Conservation (phyloP, 1,140 invertebrate genomes). For the Asbolus verrucosus region DNA sequence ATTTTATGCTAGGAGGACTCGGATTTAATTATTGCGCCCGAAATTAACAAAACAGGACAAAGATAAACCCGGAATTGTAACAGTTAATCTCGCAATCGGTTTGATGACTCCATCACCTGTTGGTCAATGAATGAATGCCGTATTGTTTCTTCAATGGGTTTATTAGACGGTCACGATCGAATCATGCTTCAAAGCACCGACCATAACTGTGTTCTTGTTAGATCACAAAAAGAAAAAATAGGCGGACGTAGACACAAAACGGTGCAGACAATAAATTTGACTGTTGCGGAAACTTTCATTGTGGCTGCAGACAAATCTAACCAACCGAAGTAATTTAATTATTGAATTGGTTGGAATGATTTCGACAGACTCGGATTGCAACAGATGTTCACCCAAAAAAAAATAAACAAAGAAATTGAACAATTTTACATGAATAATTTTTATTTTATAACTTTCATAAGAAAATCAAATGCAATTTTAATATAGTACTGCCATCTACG, state of each 20-base stretch:
- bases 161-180: constrained; percentile 24
- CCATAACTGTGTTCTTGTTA: constrained; percentile 30
- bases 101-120: constrained; percentile 29
- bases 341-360: not conserved
- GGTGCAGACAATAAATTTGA: constrained; percentile 11
- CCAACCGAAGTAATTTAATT: constrained; percentile 27
- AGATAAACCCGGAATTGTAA: constrained; percentile 1
- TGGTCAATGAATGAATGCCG: constrained; percentile 11
- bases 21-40: constrained; percentile 32
- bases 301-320: constrained; percentile 1
- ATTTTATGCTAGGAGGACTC: constrained; percentile 41
- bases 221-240: constrained; percentile 14
- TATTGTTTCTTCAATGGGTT: constrained; percentile 9
- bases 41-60: constrained; percentile 29
- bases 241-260: too few relatives aligned
- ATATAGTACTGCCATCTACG: too few relatives aligned
- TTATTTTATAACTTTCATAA: too few relatives aligned
- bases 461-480: too few relatives aligned
- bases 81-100: constrained; percentile 38
- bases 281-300: constrained; percentile 4
- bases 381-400: not conserved
- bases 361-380: not conserved
- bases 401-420: not conserved
- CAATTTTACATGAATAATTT: too few relatives aligned
- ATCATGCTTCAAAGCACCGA: constrained; percentile 25